Evolutionary conservation across 2,113 vertebrate species (phyloP).

Genomic region (Agelaius tricolor): DNA sequence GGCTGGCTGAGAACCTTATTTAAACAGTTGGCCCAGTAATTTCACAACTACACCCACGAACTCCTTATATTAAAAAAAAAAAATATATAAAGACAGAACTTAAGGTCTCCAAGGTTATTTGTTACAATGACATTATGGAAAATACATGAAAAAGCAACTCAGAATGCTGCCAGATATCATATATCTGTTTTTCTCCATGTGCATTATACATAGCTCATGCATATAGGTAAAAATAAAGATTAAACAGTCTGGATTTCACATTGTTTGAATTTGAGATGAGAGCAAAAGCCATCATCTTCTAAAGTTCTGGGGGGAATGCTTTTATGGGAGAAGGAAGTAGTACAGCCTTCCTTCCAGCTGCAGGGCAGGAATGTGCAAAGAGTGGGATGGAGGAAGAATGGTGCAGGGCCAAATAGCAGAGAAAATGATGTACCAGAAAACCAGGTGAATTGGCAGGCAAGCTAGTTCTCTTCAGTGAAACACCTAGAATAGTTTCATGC

Average conservation of each 20-base stretch:
- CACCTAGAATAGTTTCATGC: background rate
- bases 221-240: background rate
- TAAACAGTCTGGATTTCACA: constrained; percentile 7
- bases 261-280: background rate
- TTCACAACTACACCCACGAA: background rate
- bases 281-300: background rate
- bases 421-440: background rate
- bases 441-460: background rate
- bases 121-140: background rate
- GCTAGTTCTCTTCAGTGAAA: background rate
- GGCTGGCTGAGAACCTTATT: background rate
- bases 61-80: background rate
- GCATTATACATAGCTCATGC: background rate
- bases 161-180: background rate
- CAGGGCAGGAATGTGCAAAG: background rate
- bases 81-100: background rate
- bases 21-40: background rate
- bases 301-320: background rate
- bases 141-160: background rate
- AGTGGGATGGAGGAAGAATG: background rate
- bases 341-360: background rate
- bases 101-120: background rate
- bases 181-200: background rate
- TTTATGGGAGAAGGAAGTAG: constrained; percentile 1
- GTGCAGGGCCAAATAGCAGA: background rate